Evolutionary conservation across 2,113 vertebrate species (phyloP).

Genomic region (Anhinga rufa): DNA sequence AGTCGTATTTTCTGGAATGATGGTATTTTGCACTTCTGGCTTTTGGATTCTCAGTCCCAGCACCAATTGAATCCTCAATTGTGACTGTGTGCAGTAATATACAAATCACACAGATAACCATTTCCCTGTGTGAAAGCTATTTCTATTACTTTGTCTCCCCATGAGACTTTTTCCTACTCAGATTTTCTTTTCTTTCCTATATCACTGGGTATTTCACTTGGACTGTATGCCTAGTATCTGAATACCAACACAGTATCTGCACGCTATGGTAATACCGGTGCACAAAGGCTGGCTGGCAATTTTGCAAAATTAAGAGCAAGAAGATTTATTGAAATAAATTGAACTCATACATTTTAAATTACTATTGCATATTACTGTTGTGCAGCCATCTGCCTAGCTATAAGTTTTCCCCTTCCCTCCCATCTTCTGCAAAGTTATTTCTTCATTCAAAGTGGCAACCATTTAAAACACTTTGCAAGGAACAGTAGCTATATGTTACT

Average conservation of each 20-base stretch:
- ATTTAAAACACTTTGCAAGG: background rate
- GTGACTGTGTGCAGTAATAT: background rate
- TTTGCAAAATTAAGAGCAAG: background rate
- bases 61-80: fast-evolving
- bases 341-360: background rate
- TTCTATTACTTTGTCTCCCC: background rate
- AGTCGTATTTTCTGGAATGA: fast-evolving
- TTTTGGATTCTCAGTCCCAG: background rate
- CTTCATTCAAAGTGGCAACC: background rate
- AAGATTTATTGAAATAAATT: background rate
- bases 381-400: background rate
- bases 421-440: background rate
- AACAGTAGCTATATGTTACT: slow-evolving; percentile 47
- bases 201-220: background rate
- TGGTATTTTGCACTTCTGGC: background rate
- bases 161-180: background rate
- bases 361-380: background rate
- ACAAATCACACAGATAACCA: background rate
- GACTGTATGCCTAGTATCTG: background rate
- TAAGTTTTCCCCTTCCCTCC: background rate
- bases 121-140: background rate
- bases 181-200: background rate
- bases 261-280: background rate
- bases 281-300: background rate
- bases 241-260: background rate